Base-by-base conservation (phyloP, 2,888 invertebrate species). In the Scrobipalpa costella region DNA sequence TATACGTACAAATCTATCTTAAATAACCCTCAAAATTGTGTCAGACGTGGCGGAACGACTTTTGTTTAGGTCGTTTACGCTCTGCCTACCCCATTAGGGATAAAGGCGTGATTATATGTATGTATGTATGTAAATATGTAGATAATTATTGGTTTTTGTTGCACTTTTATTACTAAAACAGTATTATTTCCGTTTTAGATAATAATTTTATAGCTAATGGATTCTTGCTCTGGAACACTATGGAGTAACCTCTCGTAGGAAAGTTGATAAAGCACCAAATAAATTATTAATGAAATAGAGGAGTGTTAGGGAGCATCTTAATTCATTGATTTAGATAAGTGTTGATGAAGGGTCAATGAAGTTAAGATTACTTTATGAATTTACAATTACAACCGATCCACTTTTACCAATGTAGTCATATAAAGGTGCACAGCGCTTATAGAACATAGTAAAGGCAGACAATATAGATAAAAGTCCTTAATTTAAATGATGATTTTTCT, bases 251-350 rank as follows among this genome's bases (percentile, higher is more conserved):
- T 44, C 15, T 44, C n/a, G 44, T 33, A 34, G 34, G 8, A 55
- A 55, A 55, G n/a, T 55, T 55, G 55, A 55, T 55, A 34, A 27
- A 55, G 34, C 7, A 33, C 55, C 13, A 15, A 55, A 55, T 55
- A 55, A 55, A 55, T 52, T 55, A 55, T 55, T 55, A 3, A 55
- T 34, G n/a, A 15, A 55, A 27, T 8, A 55, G 34, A 2, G 19
- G 17, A 49, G 17, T 27, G 50, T 21, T 27, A n/a, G 34, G 34
- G 15, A 52, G 55, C 55, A 55, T 55, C 34, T 55, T 55, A 55
- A 55, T 55, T 55, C 17, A 34, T 27, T 55, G 11, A 55, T 55
- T 55, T 34, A 55, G 55, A 55, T 55, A 55, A 52, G 50, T 52
- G 50, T 27, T 49, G 17, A 49, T 27, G 50, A 5, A 13, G 9